Base-by-base conservation (phyloP, 2,888 invertebrate genomes). In the Pedicia rivosa region DNA sequence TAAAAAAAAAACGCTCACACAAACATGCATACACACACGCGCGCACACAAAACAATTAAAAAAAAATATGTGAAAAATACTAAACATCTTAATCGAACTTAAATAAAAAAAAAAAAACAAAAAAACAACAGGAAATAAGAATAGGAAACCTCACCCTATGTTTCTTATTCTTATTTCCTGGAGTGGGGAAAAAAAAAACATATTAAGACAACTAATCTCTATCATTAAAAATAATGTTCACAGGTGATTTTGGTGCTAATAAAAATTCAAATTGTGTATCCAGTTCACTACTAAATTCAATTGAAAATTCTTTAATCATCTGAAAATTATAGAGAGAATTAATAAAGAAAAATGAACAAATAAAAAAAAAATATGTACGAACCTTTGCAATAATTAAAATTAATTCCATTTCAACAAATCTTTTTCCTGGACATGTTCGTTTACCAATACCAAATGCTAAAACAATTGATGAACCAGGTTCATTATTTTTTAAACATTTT, bases 361-460 rank as follows among this genome's bases (percentile, higher is more conserved):
- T 33, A 22, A 20, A 6, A 6, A 20, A 20, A 6, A 20, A 20
- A 20, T 8, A 20, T 20, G 3, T 7, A 7, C n/a, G 8, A 3
- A 79, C 80, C 70, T 78, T 78, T 16, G 80, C 79, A 14, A 86
- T 59, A 40, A 81, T 62, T 36, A 84, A 62, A 42, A 79, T 74
- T 13, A 86, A 62, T 46, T 79, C 78, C 46, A 82, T 71, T 49
- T 83, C 82, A 3, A 84, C 78, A 52, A 86, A 83, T 41, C 84
- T 65, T 58, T 83, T 83, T 32, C 87, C 88, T 0, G 87, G 87
- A 53, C 87, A 88, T 60, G 80, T 78, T 31, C 87, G 66, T 36
- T 74, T 69, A 1, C 87, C 87, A 24, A 74, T 64, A 0, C 87
- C 87, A 56, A 87, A 88, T 1, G 86, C 84, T 6, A 74, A 72